Evolutionary conservation across 1,140 invertebrate species (phyloP), one percentile per base, ranked within the genome.

Genomic region (Chironomus tepperi): DNA sequence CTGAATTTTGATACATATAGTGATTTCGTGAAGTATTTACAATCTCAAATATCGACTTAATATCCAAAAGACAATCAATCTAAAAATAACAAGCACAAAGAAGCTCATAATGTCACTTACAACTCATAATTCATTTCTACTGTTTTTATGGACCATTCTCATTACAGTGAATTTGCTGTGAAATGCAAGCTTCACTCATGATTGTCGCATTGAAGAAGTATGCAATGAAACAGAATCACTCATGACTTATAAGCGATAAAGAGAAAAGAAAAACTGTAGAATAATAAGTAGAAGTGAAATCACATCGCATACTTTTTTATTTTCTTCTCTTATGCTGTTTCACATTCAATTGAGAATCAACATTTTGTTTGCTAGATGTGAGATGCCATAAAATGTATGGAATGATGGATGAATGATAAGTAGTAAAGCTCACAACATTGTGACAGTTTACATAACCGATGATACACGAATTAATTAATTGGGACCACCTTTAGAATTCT

Each of bases 391-490:
- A 15, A 15, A 57, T 57, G n/a, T 15, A 12, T n/a, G 24, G 47
- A 10, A 57, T 57, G 47, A 57, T 57, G 47, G 12, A 57, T 57
- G 12, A n/a, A 57, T 57, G 47, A 57, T 57, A 57, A 57, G 12
- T 57, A 57, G 47, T 57, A 15, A 57, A 57, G 12, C 65, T 70
- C 65, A 70, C 65, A 70, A 70, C 18, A 18, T 70, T 70, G 65
- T 70, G 65, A 70, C 65, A 21, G n/a, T 70, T 70, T 21, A 70
- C n/a, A 57, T n/a, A 18, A 18, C 7, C 18, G 65, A 70, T 7
- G 18, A 21, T 12, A 57, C 10, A 12, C 47, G n/a, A 70, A 8
- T 70, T 70, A 70, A 70, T 70, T 70, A 12, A 70, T 70, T 70
- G 65, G 19, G 65, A 57, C 65, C 16, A 70, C 16, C 65, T 18